A percentile compares a stretch with the other conserved stretches of the same genome.
Conservation (phyloP, 2,113 vertebrate genomes). For the Lipophrys pholis region DNA sequence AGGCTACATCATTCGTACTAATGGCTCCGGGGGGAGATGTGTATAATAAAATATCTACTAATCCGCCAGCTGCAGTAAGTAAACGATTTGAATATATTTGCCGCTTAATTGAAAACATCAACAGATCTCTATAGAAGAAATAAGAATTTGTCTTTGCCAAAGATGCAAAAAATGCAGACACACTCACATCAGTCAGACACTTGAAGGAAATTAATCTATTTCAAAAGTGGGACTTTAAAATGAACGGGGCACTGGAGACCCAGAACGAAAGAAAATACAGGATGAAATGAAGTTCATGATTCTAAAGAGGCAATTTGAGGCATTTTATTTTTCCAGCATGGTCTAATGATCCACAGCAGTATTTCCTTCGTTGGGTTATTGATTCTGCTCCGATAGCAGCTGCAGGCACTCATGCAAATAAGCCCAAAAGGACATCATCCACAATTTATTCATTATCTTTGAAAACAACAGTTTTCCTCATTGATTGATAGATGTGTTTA, state of each 20-base stretch:
- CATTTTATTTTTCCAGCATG: not conserved
- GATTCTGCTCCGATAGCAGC: too few relatives aligned
- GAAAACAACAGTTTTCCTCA: too few relatives aligned
- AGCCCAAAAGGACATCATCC: too few relatives aligned
- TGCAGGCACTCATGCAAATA: too few relatives aligned
- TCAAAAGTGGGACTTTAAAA: slow-evolving; percentile 35
- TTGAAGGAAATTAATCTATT: slow-evolving; percentile 19
- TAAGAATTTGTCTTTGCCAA: slow-evolving; percentile 29
- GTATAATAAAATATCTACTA: slow-evolving; percentile 43
- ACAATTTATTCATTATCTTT: too few relatives aligned
- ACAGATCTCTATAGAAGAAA: slow-evolving; percentile 9
- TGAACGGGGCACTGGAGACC: slow-evolving; percentile 7
- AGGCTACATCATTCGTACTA: slow-evolving; percentile 25
- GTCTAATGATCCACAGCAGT: not conserved
- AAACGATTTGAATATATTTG: slow-evolving; percentile 54
- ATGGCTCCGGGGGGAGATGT: slow-evolving; percentile 40
- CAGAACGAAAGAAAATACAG: not conserved
- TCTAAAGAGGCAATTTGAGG: not conserved
- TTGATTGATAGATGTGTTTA: too few relatives aligned
- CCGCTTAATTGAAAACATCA: slow-evolving; percentile 50
- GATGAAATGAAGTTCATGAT: not conserved
- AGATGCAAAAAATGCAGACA: slow-evolving; percentile 10
- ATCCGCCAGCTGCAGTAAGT: slow-evolving; percentile 43
- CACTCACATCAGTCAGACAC: slow-evolving; percentile 9
- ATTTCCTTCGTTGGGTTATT: not conserved